A percentile compares a stretch with the other conserved stretches of the same genome.
Evolutionary conservation across 2,797 vertebrate species (phyloP).

Genomic region (Typhlichthys subterraneus): DNA sequence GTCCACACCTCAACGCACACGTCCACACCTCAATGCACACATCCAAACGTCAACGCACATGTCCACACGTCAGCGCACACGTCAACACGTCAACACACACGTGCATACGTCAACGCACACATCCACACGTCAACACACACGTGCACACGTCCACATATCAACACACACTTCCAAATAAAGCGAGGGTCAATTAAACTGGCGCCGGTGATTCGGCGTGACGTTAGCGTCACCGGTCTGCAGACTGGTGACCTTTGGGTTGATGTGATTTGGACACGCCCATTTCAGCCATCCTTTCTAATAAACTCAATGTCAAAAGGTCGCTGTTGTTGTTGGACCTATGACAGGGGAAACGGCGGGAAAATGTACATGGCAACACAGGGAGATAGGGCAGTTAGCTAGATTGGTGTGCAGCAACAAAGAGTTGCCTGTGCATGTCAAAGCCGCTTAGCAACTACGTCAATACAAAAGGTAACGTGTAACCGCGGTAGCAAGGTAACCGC

Average conservation of each 20-base stretch:
- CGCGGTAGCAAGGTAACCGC: constrained; percentile 17
- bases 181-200: constrained; percentile 31
- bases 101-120: too few relatives aligned
- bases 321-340: constrained; percentile 37
- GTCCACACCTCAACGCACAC: too few relatives aligned
- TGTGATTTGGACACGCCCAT: constrained; percentile 62
- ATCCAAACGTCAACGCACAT: too few relatives aligned
- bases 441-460: constrained; percentile 48
- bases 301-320: constrained; percentile 71
- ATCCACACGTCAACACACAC: too few relatives aligned
- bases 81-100: too few relatives aligned
- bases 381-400: constrained; percentile 59
- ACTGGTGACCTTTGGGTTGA: constrained; percentile 62
- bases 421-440: constrained; percentile 54
- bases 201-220: constrained; percentile 14
- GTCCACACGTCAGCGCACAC: too few relatives aligned
- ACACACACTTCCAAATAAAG: too few relatives aligned
- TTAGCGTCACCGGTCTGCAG: constrained; percentile 40
- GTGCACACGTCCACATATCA: background rate
- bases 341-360: constrained; percentile 51
- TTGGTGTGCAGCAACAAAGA: constrained; percentile 53
- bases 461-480: constrained; percentile 45
- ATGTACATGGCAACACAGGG: constrained; percentile 54
- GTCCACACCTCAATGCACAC: too few relatives aligned
- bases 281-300: constrained; percentile 66